These are phyloP conservation scores for Motacilla tschutschensis DNA, from an alignment of 2,113 vertebrate genomes.

Conservation along the genomic window DNA sequence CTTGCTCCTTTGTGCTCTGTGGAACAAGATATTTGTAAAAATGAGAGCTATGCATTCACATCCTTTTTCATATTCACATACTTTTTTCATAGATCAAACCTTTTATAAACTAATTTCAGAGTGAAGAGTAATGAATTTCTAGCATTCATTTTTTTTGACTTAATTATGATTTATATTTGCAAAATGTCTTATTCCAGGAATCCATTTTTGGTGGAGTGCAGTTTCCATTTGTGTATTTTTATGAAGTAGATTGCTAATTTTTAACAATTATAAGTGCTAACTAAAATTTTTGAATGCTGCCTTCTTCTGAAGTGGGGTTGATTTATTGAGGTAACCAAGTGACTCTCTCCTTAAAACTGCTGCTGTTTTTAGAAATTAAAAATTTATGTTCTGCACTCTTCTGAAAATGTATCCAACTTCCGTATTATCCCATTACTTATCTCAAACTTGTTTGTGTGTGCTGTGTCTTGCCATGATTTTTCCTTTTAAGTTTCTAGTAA, in stretches of 20 bases:
- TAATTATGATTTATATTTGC: background rate
- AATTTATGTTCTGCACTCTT: background rate
- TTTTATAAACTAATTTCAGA: background rate
- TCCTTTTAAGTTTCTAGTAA: constrained; percentile 11
- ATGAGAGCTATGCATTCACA: background rate
- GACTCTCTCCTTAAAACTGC: background rate
- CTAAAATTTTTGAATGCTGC: background rate
- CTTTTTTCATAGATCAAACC: background rate
- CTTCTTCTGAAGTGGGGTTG: background rate
- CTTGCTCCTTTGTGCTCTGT: background rate
- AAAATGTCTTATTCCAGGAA: background rate
- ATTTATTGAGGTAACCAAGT: background rate
- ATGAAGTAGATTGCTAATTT: background rate
- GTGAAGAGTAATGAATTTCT: background rate
- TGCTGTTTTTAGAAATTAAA: background rate
- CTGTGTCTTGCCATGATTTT: background rate
- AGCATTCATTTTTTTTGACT: background rate
- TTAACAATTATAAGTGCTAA: background rate
- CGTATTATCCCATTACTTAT: background rate
- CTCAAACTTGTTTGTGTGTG: background rate
- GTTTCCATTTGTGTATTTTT: background rate
- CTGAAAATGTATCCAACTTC: background rate
- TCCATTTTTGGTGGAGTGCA: background rate
- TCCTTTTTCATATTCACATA: background rate
- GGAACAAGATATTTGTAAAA: background rate